Evolutionary conservation across 2,888 invertebrate species (phyloP).

Genomic region (Cecidostiba fungosa): DNA sequence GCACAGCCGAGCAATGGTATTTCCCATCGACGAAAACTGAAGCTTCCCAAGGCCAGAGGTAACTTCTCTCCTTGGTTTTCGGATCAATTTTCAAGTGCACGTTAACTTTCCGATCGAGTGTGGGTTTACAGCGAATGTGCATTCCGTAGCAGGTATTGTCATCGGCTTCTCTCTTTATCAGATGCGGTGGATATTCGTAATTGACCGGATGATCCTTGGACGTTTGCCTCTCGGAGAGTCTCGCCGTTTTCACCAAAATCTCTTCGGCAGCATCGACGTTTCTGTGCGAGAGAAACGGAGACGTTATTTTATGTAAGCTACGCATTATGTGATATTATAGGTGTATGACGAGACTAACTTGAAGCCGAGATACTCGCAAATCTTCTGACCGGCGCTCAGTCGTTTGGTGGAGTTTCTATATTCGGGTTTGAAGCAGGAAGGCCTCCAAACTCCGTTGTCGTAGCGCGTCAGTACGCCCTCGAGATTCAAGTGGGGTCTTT

Average conservation of each 20-base stretch:
- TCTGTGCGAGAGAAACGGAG: conserved; percentile 64
- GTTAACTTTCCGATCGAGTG: conserved; percentile 64
- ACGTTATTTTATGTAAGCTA: too few relatives aligned
- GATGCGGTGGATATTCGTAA: conserved; percentile 63
- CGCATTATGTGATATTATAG: too few relatives aligned
- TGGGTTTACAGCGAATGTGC: conserved; percentile 71
- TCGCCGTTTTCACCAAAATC: conserved; percentile 44
- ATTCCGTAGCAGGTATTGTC: conserved; percentile 69
- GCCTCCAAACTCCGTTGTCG: conserved; percentile 84
- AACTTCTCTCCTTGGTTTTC: conserved; percentile 69
- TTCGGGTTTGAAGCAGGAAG: conserved; percentile 82
- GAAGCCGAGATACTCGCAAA: conserved; percentile 87
- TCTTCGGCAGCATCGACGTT: conserved; percentile 71
- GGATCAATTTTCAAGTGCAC: conserved; percentile 65
- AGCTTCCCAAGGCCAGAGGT: conserved; percentile 87
- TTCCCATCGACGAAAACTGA: conserved; percentile 87
- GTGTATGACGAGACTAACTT: conserved; percentile 78
- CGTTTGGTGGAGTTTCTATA: conserved; percentile 71
- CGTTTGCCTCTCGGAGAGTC: conserved; percentile 54
- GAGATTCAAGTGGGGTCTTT: conserved; percentile 83
- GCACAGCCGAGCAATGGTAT: conserved; percentile 86
- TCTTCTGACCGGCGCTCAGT: conserved; percentile 79
- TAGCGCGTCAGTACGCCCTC: conserved; percentile 86
- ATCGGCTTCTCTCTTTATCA: conserved; percentile 45
- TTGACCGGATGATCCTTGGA: conserved; percentile 35